Evolutionary conservation across 1,140 invertebrate species (phyloP).

Genomic region (Wiebesia pumilae): DNA sequence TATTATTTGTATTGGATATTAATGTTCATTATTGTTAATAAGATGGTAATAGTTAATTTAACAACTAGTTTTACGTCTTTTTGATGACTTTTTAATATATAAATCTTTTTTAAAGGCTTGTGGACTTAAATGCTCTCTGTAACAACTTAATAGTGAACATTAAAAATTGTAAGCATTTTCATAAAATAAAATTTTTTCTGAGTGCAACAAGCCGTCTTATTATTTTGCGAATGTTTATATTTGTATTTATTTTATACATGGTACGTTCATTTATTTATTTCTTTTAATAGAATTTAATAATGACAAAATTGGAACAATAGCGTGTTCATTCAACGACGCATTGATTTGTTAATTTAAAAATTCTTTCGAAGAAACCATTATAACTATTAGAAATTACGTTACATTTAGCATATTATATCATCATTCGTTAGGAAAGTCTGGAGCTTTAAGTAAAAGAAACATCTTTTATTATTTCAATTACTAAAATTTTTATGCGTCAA

Average conservation of each 20-base stretch:
- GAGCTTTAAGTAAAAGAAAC: background rate
- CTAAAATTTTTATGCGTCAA: background rate
- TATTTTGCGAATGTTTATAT: background rate
- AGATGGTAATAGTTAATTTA: background rate
- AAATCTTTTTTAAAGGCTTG: constrained; percentile 24
- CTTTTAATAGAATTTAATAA: too few relatives aligned
- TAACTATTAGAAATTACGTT: background rate
- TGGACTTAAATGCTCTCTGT: constrained; percentile 20
- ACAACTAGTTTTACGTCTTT: constrained; percentile 27
- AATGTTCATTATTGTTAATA: background rate
- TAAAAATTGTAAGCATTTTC: background rate
- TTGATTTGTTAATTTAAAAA: background rate
- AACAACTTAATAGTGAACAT: constrained; percentile 9
- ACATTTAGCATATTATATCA: background rate
- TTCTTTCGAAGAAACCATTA: background rate
- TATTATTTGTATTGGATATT: background rate
- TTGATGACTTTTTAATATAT: constrained; percentile 19
- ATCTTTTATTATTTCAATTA: background rate
- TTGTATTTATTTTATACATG: background rate
- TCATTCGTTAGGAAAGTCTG: background rate
- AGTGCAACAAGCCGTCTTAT: background rate
- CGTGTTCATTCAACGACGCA: too few relatives aligned
- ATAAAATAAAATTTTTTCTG: background rate
- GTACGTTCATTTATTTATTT: too few relatives aligned
- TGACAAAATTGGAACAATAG: too few relatives aligned